Conservation (phyloP, 2,797 vertebrate species). For the Thamnophis elegans region DNA sequence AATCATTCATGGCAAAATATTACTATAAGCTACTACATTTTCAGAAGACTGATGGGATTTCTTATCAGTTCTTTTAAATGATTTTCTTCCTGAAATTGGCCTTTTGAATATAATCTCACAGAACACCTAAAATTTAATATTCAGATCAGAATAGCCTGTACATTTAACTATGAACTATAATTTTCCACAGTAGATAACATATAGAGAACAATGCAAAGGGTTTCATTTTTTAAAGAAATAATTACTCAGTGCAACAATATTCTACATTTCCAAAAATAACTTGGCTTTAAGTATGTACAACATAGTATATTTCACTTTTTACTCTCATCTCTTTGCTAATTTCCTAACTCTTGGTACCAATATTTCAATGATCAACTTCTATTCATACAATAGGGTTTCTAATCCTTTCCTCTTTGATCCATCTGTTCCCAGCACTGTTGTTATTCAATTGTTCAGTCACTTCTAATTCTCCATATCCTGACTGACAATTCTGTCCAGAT, state of each 20-base stretch:
- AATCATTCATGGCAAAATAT: neutral
- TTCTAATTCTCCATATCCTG: neutral
- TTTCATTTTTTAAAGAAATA: neutral
- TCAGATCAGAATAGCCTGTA: neutral
- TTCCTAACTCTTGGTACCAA: neutral
- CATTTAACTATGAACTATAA: neutral
- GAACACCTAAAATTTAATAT: neutral
- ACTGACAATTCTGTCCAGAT: neutral
- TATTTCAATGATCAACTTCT: neutral
- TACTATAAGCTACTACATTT: neutral
- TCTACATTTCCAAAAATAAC: neutral
- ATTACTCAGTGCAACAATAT: neutral
- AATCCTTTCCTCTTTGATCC: neutral
- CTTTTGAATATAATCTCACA: neutral
- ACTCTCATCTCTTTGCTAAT: neutral
- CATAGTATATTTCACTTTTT: neutral
- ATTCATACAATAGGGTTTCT: neutral
- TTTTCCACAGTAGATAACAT: neutral
- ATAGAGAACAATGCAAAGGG: neutral
- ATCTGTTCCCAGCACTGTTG: neutral
- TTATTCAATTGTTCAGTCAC: neutral
- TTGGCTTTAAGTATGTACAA: neutral
- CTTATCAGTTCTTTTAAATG: neutral
- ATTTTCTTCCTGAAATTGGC: neutral
- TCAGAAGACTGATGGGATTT: neutral